Evolutionary conservation across 2,797 vertebrate species (phyloP).

Genomic region (Halcyon smyrnensis): DNA sequence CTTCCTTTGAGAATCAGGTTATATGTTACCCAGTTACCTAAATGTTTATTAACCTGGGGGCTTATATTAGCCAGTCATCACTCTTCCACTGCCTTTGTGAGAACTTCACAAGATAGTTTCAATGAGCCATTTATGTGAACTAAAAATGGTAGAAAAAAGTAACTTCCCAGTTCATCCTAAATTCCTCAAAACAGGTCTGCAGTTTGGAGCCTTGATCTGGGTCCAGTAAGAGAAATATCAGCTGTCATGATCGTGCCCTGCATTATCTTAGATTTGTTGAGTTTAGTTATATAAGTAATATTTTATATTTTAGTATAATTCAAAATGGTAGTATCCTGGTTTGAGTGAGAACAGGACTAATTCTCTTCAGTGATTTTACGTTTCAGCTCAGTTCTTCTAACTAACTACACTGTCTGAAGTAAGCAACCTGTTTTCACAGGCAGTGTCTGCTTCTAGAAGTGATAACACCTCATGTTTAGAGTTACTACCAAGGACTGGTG

Average conservation of each 20-base stretch:
- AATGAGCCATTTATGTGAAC: neutral
- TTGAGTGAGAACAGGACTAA: too few species aligned
- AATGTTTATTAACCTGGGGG: neutral
- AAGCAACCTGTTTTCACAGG: too few species aligned
- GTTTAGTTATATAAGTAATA: neutral
- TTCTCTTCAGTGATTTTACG: too few species aligned
- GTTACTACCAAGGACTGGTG: too few species aligned
- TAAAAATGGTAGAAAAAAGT: neutral
- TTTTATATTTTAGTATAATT: neutral
- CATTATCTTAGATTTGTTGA: neutral
- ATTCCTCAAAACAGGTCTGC: neutral
- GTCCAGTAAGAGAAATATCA: neutral
- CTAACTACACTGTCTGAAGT: too few species aligned
- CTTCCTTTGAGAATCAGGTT: neutral
- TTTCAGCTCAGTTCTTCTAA: too few species aligned
- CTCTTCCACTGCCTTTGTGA: neutral
- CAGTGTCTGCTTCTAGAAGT: too few species aligned
- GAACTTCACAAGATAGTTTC: neutral
- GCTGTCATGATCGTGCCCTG: neutral
- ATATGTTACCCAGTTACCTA: neutral
- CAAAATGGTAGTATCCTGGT: neutral
- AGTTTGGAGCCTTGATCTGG: neutral
- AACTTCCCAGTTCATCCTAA: neutral
- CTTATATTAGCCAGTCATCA: neutral
- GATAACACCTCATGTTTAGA: too few species aligned